These are phyloP conservation scores for Eupithecia insigniata DNA, from an alignment of 2,888 invertebrate genomes.

Conservation along the genomic window DNA sequence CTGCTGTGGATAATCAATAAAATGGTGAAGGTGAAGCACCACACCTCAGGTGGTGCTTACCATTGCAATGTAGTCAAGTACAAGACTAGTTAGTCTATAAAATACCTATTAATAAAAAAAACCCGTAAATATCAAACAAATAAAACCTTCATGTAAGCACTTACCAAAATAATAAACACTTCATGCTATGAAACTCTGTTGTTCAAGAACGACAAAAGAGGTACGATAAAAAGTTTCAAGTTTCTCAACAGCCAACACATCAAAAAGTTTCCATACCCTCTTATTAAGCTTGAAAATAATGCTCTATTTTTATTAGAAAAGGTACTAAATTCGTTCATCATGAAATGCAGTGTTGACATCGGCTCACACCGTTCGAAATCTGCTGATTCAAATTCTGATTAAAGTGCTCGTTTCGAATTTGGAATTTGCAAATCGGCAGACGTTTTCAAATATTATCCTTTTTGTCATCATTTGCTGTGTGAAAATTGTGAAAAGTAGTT, in stretches of 20 bases:
- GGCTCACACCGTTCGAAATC: not conserved
- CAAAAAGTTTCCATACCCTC: conserved; percentile 22
- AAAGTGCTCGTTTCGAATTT: not conserved
- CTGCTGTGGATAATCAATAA: not conserved
- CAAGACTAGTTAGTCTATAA: not conserved
- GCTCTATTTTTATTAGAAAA: not conserved
- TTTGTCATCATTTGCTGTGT: not conserved
- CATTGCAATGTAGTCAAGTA: not conserved
- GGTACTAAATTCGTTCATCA: not conserved
- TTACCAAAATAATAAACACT: not conserved
- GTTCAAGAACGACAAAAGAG: conserved; percentile 8
- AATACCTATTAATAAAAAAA: not conserved
- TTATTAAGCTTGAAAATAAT: not conserved
- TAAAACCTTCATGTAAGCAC: not conserved
- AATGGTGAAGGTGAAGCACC: not conserved
- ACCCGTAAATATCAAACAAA: not conserved
- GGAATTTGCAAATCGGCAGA: not conserved
- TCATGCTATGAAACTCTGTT: not conserved
- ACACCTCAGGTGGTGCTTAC: not conserved
- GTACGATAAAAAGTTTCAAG: conserved; percentile 15
- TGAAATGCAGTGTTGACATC: not conserved
- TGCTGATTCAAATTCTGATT: conserved; percentile 1
- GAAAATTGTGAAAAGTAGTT: not conserved
- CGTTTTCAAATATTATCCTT: not conserved
- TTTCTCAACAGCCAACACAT: conserved; percentile 2